Percentiles rank a stretch among this genome's conserved stretches.
Evolutionary conservation across 2,113 vertebrate genomes (phyloP).

Genomic region (Actenoides hombroni): DNA sequence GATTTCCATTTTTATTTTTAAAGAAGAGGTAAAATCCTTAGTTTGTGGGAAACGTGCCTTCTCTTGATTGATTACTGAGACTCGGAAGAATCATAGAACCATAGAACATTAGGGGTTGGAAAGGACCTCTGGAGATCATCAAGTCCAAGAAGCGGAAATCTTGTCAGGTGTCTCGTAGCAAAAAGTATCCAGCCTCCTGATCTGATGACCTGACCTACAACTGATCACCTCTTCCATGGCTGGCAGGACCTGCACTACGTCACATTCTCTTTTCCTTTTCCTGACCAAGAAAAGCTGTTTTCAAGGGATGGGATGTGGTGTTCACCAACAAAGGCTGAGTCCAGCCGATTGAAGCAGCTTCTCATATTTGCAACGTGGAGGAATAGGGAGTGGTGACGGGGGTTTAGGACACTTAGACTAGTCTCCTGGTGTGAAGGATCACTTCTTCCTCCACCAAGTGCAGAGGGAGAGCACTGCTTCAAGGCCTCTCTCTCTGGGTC

Average conservation of each 20-base stretch:
- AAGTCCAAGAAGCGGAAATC: not conserved
- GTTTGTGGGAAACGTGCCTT: not conserved
- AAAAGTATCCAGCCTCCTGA: not conserved
- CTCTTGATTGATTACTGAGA: not conserved
- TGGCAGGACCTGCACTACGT: too few species aligned
- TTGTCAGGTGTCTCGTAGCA: not conserved
- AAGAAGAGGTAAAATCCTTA: not conserved
- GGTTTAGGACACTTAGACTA: not conserved
- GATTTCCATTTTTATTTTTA: not conserved
- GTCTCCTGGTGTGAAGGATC: not conserved
- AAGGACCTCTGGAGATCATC: too few species aligned
- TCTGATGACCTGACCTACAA: not conserved
- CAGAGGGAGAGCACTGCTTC: not conserved
- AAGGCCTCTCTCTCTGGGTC: too few species aligned
- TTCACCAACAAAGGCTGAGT: not conserved
- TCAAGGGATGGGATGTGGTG: too few species aligned
- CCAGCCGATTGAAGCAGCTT: not conserved
- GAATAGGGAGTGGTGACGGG: not conserved
- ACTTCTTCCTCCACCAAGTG: too few species aligned
- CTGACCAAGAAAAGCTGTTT: not conserved
- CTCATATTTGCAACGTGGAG: accelerated
- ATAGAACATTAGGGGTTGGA: too few species aligned
- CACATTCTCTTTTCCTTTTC: not conserved
- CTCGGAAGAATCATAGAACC: not conserved
- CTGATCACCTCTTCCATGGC: not conserved